These are phyloP conservation scores for Arbacia lixula DNA, from an alignment of 53 echinoderm and acorn worm species.

Conservation along the genomic window DNA sequence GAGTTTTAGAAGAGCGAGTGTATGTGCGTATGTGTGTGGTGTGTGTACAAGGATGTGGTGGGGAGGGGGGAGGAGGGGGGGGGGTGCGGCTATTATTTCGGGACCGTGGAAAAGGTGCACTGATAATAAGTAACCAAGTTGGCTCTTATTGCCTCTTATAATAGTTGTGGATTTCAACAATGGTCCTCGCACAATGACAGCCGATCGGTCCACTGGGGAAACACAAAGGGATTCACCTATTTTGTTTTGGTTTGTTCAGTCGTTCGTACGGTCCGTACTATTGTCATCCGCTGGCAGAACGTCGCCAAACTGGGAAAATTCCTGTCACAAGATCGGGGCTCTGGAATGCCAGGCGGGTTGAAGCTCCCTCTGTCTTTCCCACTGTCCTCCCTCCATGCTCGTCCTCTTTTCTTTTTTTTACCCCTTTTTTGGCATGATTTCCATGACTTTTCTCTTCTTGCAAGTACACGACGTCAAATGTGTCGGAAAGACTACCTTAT, in stretches of 20 bases:
- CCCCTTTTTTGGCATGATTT: no score
- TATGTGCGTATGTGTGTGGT: no score
- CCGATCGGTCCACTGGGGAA: constrained; percentile 8
- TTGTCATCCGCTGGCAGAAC: constrained; percentile 32
- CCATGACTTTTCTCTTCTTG: no score
- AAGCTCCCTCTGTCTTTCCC: constrained; percentile 5
- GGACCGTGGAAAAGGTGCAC: no score
- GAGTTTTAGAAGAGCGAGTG: no score
- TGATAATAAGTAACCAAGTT: constrained; percentile 15
- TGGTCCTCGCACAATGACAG: constrained; percentile 1
- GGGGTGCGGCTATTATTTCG: no score
- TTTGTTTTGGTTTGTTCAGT: constrained; percentile 47
- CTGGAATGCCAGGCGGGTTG: constrained; percentile 28
- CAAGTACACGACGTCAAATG: no score
- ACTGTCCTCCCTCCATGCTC: background rate
- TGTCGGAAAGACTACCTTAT: no score
- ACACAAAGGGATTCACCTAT: constrained; percentile 41
- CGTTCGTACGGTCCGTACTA: constrained; percentile 13
- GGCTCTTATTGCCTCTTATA: constrained; percentile 3
- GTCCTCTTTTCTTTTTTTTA: no score
- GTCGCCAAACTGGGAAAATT: constrained; percentile 47
- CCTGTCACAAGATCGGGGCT: constrained; percentile 2
- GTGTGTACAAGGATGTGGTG: no score
- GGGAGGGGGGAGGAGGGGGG: no score
- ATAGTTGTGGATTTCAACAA: constrained; percentile 36